phyloP scores from a whole-genome alignment of 92 coral and sea anemone species.

The Parazoanthus atlanticus region DNA sequence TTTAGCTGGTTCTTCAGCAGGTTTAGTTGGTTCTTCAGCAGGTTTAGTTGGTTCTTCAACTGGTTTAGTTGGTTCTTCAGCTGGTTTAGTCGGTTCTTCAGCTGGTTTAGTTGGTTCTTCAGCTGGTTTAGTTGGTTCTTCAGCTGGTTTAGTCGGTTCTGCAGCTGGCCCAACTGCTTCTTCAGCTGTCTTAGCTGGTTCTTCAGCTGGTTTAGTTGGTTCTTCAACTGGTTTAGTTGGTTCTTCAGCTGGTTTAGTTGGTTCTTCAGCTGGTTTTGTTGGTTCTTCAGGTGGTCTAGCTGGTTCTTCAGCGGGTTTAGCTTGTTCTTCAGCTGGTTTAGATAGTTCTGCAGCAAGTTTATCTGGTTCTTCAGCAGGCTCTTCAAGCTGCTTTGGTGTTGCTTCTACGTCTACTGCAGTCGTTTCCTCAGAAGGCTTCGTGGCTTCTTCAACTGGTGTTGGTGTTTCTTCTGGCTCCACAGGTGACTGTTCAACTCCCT shows the following conservation, averaged over 20 bases:
- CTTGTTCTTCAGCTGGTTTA: background rate
- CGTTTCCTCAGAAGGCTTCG: conserved; percentile 19
- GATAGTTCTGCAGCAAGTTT: background rate
- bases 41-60: background rate
- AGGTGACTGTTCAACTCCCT: conserved; percentile 13
- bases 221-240: background rate
- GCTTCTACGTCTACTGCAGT: conserved; percentile 4
- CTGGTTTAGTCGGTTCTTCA: background rate
- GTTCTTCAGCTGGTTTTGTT: background rate
- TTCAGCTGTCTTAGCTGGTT: background rate
- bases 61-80: conserved; percentile 7
- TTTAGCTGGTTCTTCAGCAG: background rate
- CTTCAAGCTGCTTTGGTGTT: conserved; percentile 1
- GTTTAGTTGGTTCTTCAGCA: conserved; percentile 22
- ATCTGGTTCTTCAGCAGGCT: background rate
- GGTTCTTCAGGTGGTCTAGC: background rate
- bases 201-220: conserved; percentile 2
- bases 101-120: background rate
- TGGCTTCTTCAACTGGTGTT: conserved; percentile 12
- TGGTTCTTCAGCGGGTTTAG: background rate
- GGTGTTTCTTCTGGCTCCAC: conserved; percentile 18
- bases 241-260: background rate
- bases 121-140: background rate
- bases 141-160: background rate
- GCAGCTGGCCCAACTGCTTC: background rate